Conservation (phyloP, 2,888 invertebrate genomes). For the Agrochola lota region DNA sequence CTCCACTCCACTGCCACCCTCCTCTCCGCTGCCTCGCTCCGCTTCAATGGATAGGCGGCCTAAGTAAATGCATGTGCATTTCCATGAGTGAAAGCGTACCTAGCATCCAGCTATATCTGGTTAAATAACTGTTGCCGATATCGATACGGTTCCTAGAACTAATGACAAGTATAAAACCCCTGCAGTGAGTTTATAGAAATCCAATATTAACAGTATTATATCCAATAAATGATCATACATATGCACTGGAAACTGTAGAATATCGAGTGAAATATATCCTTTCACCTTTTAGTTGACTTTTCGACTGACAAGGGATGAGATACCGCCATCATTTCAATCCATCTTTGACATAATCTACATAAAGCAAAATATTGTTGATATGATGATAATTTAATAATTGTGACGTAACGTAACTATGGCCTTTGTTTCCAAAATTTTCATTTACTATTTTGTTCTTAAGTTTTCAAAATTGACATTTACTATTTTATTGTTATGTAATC, state of each 20-base stretch:
- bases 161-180: neutral
- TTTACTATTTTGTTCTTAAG: no score
- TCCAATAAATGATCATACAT: neutral
- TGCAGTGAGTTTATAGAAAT: neutral
- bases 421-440: no score
- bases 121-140: neutral
- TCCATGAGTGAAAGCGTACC: neutral
- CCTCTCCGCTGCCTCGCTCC: no score
- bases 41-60: no score
- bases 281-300: conserved; percentile 26
- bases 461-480: no score
- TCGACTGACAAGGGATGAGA: conserved; percentile 12
- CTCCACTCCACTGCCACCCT: no score
- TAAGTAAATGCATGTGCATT: neutral
- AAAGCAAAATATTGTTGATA: no score
- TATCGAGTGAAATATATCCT: conserved; percentile 9
- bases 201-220: conserved; percentile 4
- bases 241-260: neutral
- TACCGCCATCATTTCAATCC: no score
- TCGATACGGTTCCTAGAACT: neutral
- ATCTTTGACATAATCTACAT: no score
- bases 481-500: no score
- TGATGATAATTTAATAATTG: no score
- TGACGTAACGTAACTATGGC: no score
- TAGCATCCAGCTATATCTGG: neutral